Percentiles rank a stretch among this genome's conserved stretches.
Conservation (phyloP, 2,797 vertebrate genomes). For the Pseudochirops cupreus region DNA sequence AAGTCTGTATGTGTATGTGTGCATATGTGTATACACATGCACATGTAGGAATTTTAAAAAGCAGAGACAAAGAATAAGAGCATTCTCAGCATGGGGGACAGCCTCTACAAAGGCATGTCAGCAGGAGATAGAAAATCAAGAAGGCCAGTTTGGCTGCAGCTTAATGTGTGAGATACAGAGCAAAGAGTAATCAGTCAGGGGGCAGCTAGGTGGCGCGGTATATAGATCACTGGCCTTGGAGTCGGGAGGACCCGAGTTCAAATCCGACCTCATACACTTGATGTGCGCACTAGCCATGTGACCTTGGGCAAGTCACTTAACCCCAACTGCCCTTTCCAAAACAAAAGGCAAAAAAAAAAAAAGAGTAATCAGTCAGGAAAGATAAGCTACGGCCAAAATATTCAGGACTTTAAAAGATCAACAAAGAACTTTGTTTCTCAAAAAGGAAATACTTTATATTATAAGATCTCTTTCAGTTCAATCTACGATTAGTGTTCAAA, state of each 20-base stretch:
- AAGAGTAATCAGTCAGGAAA: not conserved
- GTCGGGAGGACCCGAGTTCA: no score
- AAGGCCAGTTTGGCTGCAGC: not conserved
- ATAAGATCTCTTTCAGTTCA: not conserved
- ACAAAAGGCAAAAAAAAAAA: no score
- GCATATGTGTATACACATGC: no score
- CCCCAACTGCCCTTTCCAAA: no score
- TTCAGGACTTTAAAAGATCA: not conserved
- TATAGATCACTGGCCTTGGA: no score
- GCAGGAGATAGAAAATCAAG: not conserved
- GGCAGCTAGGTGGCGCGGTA: no score
- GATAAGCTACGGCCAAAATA: not conserved
- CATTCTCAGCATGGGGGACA: not conserved
- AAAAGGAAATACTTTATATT: not conserved
- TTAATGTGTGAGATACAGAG: not conserved
- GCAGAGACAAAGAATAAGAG: not conserved
- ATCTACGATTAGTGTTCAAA: not conserved
- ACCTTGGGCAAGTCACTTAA: no score
- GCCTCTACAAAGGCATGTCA: no score
- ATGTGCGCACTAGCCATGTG: no score
- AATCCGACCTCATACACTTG: no score
- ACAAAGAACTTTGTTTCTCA: not conserved
- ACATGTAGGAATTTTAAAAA: not conserved
- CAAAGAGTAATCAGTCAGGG: not conserved
- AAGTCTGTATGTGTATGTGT: no score